Evolutionary conservation across 2,888 invertebrate genomes (phyloP), one percentile per base, ranked within the genome.

Genomic region (Acanthoscelides obtectus): DNA sequence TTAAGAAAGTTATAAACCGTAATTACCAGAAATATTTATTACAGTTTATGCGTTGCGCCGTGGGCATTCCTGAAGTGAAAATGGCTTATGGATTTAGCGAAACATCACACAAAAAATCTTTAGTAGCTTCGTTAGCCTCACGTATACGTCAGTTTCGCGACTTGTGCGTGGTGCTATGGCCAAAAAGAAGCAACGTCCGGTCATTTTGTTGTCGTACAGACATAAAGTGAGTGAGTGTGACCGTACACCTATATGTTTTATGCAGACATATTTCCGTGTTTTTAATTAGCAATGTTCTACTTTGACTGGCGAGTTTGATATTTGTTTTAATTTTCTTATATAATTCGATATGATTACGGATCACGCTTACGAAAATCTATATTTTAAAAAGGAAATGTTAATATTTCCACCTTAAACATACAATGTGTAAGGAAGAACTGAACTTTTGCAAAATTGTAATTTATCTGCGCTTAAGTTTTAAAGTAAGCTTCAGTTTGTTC

Each of bases 1-100:
- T 45, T 45, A 45, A 45, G 45, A 45, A 45, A 45, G 45, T 12
- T 45, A 66, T 21, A 66, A 66, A 1, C 22, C 66, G 22, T 66
- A 66, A 66, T 66, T 66, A 66, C 66, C 66, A 66, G 66, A 66
- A 21, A 21, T 66, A 66, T 66, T 66, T 66, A 45, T 45, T 45
- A 45, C 45, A 45, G 5, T 45, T 45, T 45, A 45, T 45, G 45
- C 45, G 45, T 45, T 45, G 45, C 5, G 12, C 45, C 17, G 45
- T 17, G 45, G 12, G 45, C 45, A 45, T 45, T 45, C 45, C 45
- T 45, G 45, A 45, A 45, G 45, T 45, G 45, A 45, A 45, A 45
- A 1, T 45, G 45, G 45, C 6, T 45, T 45, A 45, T 12, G 45
- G 17, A 12, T 12, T 45, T 45, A 45, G 17, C 45, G 12, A 45